Percentiles rank a stretch among this genome's conserved stretches.
phyloP scores from a whole-genome alignment of 2,888 invertebrate genomes.

The Acanthosepion lycidas region DNA sequence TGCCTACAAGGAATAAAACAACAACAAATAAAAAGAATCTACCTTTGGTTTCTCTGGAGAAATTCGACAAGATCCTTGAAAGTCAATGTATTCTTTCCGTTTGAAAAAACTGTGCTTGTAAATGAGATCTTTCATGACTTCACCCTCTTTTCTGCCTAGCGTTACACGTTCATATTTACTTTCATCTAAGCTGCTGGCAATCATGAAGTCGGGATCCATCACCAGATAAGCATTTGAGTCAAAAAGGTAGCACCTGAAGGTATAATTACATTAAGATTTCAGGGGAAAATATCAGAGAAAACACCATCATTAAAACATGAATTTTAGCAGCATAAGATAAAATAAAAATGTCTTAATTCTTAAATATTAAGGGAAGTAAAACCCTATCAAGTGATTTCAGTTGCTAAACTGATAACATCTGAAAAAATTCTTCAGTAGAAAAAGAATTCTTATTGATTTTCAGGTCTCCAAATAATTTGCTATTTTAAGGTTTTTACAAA shows the following conservation, averaged over 20 bases:
- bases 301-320: too few relatives aligned
- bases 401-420: too few relatives aligned
- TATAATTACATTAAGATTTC: not conserved
- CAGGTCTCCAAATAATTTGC: too few relatives aligned
- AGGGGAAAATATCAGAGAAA: too few relatives aligned
- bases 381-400: too few relatives aligned
- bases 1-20: too few relatives aligned
- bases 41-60: conserved; percentile 74
- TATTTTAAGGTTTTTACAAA: too few relatives aligned
- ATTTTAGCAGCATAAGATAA: too few relatives aligned
- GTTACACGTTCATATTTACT: conserved; percentile 74
- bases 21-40: conserved; percentile 41
- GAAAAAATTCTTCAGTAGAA: too few relatives aligned
- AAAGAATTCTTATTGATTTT: too few relatives aligned
- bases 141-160: conserved; percentile 75
- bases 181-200: conserved; percentile 72
- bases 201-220: conserved; percentile 74
- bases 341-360: too few relatives aligned
- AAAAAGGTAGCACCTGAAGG: conserved; percentile 74
- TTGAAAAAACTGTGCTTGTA: conserved; percentile 74
- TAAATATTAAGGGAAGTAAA: too few relatives aligned
- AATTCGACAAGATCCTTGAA: conserved; percentile 74
- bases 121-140: conserved; percentile 76
- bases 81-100: conserved; percentile 73
- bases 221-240: conserved; percentile 74